These are phyloP conservation scores for Dermatemys mawii DNA, from an alignment of 2,113 vertebrate genomes.

Conservation along the genomic window DNA sequence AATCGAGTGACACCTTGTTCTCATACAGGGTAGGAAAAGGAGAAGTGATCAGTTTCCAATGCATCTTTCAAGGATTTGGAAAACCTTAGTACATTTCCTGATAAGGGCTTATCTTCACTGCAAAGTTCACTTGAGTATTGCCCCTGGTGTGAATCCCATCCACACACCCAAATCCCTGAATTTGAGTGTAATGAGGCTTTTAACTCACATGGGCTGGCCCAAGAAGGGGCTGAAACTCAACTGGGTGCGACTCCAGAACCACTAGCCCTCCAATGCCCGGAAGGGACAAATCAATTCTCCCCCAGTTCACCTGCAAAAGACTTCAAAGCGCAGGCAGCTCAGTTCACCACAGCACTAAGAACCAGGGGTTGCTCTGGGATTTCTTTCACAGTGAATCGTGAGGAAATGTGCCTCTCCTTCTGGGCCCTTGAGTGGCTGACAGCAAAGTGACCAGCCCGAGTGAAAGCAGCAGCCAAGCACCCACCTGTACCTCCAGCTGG, in stretches of 20 bases:
- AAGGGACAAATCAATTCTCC: slow-evolving; percentile 48
- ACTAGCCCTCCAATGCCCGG: not conserved
- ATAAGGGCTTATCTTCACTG: not conserved
- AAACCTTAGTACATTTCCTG: slow-evolving; percentile 14
- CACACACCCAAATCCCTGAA: not conserved
- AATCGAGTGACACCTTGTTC: not conserved
- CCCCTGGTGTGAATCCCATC: slow-evolving; percentile 20
- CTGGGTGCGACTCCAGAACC: not conserved
- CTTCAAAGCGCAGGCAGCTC: not conserved
- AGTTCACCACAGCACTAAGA: not conserved
- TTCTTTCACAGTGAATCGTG: slow-evolving; percentile 57
- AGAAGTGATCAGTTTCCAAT: not conserved
- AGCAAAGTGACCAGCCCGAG: not conserved
- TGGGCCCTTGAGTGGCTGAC: not conserved
- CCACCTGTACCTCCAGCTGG: not conserved
- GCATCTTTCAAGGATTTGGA: slow-evolving; percentile 6
- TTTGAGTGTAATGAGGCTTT: not conserved
- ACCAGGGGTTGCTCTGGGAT: slow-evolving; percentile 29
- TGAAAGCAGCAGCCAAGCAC: not conserved
- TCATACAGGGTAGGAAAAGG: not conserved
- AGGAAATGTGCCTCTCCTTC: slow-evolving; percentile 41
- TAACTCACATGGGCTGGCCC: not conserved
- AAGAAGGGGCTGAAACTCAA: not conserved
- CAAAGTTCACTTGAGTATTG: not conserved
- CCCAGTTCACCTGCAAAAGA: not conserved